phyloP scores from a whole-genome alignment of 2,888 invertebrate genomes.

The Tiliacea citrago region DNA sequence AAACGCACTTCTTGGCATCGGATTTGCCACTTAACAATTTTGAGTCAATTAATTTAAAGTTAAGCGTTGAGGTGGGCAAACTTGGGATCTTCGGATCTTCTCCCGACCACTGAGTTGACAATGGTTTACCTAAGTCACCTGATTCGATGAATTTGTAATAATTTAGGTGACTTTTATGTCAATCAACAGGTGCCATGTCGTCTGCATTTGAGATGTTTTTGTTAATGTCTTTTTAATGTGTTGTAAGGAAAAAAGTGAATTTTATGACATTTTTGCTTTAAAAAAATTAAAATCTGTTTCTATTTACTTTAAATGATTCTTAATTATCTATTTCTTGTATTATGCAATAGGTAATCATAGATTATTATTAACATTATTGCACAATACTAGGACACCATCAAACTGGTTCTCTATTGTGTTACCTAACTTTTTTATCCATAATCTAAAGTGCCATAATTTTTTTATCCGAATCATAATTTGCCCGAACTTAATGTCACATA shows the following conservation, averaged over 20 bases:
- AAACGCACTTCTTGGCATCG: conserved; percentile 30
- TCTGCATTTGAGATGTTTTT: not conserved
- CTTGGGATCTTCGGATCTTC: conserved; percentile 3
- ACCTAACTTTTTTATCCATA: too few relatives aligned
- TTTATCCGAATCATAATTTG: too few relatives aligned
- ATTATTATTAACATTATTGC: too few relatives aligned
- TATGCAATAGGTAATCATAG: too few relatives aligned
- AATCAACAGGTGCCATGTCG: conserved; percentile 6
- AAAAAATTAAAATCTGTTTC: not conserved
- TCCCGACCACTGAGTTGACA: conserved; percentile 35
- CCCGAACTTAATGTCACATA: too few relatives aligned
- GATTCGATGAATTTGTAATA: conserved; percentile 31
- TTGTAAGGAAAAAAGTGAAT: not conserved
- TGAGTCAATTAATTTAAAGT: conserved; percentile 49
- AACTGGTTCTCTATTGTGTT: too few relatives aligned
- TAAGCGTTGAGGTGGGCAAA: conserved; percentile 39
- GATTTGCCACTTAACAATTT: conserved; percentile 47
- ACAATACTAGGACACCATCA: not conserved
- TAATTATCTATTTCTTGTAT: too few relatives aligned
- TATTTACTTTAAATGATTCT: too few relatives aligned
- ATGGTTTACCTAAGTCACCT: conserved; percentile 20
- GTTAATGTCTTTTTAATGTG: not conserved
- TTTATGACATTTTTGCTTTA: not conserved
- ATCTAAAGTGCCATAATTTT: too few relatives aligned
- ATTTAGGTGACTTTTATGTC: conserved; percentile 1